Percentiles rank a stretch among this genome's conserved stretches.
Conservation (phyloP, 1,140 invertebrate species). For the Maconellicoccus hirsutus region DNA sequence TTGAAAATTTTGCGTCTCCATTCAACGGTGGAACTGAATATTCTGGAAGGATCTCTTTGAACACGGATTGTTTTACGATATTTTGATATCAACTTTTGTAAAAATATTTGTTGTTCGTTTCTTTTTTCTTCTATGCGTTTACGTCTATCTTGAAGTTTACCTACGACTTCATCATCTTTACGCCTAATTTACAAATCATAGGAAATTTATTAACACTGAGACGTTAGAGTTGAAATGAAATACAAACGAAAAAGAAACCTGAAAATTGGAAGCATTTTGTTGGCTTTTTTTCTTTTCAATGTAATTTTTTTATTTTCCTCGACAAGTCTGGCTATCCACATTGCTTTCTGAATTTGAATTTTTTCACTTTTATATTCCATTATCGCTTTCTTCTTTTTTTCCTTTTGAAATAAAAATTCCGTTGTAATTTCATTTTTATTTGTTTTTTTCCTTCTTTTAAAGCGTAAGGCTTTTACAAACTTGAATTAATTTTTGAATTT, state of each 20-base stretch:
- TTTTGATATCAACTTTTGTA: not conserved
- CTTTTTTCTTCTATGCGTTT: not conserved
- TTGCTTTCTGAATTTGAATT: not conserved
- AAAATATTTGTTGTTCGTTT: not conserved
- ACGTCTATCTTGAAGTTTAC: not conserved
- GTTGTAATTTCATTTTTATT: no score
- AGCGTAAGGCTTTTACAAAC: not conserved
- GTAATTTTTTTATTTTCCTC: not conserved
- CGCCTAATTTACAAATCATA: not conserved
- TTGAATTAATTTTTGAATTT: not conserved
- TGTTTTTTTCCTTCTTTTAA: no score
- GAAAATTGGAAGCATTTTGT: slow-evolving; percentile 1
- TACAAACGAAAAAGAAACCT: not conserved
- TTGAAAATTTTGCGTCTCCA: not conserved
- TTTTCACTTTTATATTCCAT: not conserved
- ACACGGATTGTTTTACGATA: not conserved
- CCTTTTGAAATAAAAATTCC: not conserved
- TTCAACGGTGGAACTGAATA: not conserved
- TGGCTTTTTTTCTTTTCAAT: not conserved
- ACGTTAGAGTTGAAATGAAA: no score
- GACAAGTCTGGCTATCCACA: not conserved
- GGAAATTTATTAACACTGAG: no score
- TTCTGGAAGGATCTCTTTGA: not conserved
- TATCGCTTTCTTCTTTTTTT: not conserved
- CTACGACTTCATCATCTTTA: not conserved